Conservation (phyloP, 2,888 invertebrate genomes). For the Parnassius apollo region DNA sequence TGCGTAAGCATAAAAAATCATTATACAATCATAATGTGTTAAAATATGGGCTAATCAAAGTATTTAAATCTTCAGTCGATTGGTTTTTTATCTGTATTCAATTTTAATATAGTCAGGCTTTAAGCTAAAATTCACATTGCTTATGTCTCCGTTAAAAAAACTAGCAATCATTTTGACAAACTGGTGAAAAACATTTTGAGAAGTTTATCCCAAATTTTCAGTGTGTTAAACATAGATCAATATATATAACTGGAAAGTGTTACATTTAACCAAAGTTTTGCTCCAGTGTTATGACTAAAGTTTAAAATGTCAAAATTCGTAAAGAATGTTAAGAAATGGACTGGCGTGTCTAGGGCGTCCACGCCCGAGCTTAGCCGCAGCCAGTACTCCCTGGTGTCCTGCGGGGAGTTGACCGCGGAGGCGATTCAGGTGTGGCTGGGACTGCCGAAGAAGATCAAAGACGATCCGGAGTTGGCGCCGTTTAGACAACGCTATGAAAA, state of each 20-base stretch:
- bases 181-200: not conserved
- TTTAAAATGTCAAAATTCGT: slow-evolving; percentile 51
- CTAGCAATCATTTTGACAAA: slow-evolving; percentile 19
- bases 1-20: not conserved
- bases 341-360: slow-evolving; percentile 49
- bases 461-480: slow-evolving; percentile 83
- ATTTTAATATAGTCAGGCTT: slow-evolving; percentile 1
- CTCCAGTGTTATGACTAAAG: slow-evolving; percentile 8
- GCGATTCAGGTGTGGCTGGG: slow-evolving; percentile 84
- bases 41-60: too few species aligned
- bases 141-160: slow-evolving; percentile 1
- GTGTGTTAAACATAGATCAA: not conserved
- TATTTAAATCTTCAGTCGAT: too few species aligned
- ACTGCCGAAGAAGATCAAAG: slow-evolving; percentile 83
- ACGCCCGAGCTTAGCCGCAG: slow-evolving; percentile 70
- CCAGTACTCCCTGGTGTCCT: slow-evolving; percentile 72
- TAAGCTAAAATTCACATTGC: not conserved
- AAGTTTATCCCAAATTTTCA: slow-evolving; percentile 6
- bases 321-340: slow-evolving; percentile 54
- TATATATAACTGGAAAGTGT: not conserved
- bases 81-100: too few species aligned
- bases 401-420: slow-evolving; percentile 79
- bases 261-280: not conserved
- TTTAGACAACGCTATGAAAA: slow-evolving; percentile 79
- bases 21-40: too few species aligned